Base-by-base conservation (phyloP, 2,113 vertebrate species). In the Lophochroa leadbeateri region DNA sequence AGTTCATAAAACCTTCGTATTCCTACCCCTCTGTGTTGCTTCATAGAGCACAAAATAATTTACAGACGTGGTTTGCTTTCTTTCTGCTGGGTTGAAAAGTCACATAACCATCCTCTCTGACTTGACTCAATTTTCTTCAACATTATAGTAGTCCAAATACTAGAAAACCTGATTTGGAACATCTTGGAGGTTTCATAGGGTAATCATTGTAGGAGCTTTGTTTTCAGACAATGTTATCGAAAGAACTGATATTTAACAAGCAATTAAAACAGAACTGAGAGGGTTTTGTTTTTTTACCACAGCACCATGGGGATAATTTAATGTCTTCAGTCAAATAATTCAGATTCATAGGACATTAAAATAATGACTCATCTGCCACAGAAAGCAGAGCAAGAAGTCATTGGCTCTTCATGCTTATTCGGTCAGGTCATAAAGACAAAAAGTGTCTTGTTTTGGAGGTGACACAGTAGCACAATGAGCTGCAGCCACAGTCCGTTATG, bases 131-230 rank as follows among this genome's bases (percentile, higher is more conserved):
- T 90, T 96, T 97, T 98, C 98, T 97, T 96, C 92, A 89, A 93
- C 93, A 63, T 95, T 98, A 97, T 89, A 97, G 97, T 94, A 96
- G 94, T 97, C 92, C 94, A 98, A 98, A 87, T 96, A 98, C 98
- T 97, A 97, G 97, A 98, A 97, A 97, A 98, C 83, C 95, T 98
- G 85, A 97, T 98, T 90, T 72, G 47, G 57, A 94, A 93, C 7
- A 46, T 82, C 67, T 85, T 88, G 74, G 46, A 94, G 13, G 58
- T 8, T 85, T 82, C 72, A 65, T 11, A 76, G 47, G 17, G 41
- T 82, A 65, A 76, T 18, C 8, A 52, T 92, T 80, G 15, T 44
- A 83, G 9, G 43, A 83, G 27, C 15, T 70, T 82, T 83, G 18
- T 78, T 90, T 91, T 88, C 60, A 71, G 50, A 75, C 16, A 75